Evolutionary conservation across 1,140 invertebrate species (phyloP).

Genomic region (Coelopa frigida): DNA sequence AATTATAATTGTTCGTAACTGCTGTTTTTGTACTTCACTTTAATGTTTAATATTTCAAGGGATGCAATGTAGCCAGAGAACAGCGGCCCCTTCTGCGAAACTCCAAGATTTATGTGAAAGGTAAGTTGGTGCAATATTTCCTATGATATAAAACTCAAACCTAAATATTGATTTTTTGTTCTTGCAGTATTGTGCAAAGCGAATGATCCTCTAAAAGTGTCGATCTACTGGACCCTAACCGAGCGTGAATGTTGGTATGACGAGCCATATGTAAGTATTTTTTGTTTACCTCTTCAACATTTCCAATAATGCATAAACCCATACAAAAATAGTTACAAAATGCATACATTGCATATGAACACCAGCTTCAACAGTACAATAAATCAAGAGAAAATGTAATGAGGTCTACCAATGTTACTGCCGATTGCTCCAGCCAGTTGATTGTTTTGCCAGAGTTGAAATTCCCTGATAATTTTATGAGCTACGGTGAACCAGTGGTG

Average conservation of each 20-base stretch:
- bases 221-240: conserved; percentile 24
- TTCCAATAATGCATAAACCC: neutral
- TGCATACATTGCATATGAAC: conserved; percentile 17
- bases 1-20: no score
- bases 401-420: neutral
- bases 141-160: no score
- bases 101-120: conserved; percentile 32
- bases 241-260: conserved; percentile 24
- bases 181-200: conserved; percentile 22
- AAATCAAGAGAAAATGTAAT: conserved; percentile 7
- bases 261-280: neutral
- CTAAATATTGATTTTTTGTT: conserved; percentile 16
- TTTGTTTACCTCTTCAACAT: neutral
- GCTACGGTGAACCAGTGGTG: neutral
- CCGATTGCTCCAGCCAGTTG: conserved; percentile 3
- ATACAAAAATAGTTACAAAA: conserved; percentile 3
- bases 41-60: no score
- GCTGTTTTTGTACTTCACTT: no score
- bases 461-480: no score
- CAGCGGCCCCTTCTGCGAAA: conserved; percentile 29
- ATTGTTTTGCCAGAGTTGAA: neutral
- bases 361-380: conserved; percentile 25
- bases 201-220: conserved; percentile 18
- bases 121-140: conserved; percentile 21
- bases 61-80: conserved; percentile 19